Conservation (phyloP, 64 coral and sea anemone genomes). For the Stichodactyla mertensii region DNA sequence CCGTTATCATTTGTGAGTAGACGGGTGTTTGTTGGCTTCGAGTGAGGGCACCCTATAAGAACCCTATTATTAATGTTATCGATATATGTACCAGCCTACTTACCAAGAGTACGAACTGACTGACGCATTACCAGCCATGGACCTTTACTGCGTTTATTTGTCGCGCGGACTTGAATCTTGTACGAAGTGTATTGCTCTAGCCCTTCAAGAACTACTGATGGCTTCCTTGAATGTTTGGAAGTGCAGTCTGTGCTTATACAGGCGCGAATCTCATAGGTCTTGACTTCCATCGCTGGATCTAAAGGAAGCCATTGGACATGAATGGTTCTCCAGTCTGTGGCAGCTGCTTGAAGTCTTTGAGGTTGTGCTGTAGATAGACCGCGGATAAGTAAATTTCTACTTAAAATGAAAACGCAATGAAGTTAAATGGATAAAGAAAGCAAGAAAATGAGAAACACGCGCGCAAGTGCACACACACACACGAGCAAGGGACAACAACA, state of each 20-base stretch:
- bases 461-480: not conserved
- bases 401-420: not conserved
- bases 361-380: not conserved
- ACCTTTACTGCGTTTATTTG: constrained; percentile 34
- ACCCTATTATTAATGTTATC: too few relatives aligned
- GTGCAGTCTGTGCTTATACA: constrained; percentile 17
- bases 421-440: not conserved
- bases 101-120: constrained; percentile 35
- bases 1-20: too few relatives aligned
- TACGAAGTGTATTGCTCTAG: constrained; percentile 49
- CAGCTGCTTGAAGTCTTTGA: not conserved
- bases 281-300: constrained; percentile 14
- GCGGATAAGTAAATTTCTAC: not conserved
- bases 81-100: not conserved
- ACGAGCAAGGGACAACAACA: not conserved
- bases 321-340: constrained; percentile 29
- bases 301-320: constrained; percentile 40
- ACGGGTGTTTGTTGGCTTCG: too few relatives aligned
- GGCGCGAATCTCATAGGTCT: constrained; percentile 24
- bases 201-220: constrained; percentile 1
- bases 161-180: constrained; percentile 38
- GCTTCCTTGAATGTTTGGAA: not conserved
- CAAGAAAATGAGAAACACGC: not conserved
- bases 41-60: too few relatives aligned
- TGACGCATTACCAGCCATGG: constrained; percentile 24